Conservation (phyloP, 2,888 invertebrate genomes). For the Dryadula phaetusa region DNA sequence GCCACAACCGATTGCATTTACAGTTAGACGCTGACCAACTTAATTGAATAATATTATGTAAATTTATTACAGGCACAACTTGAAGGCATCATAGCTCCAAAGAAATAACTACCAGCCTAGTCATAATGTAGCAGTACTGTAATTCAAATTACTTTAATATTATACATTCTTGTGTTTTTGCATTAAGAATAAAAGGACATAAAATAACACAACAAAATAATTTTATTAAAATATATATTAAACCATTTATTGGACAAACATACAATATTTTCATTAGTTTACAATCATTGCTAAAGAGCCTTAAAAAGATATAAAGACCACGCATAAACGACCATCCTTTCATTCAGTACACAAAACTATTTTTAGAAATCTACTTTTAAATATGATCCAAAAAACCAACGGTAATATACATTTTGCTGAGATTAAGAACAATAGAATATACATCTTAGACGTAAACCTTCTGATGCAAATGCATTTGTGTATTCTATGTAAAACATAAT, state of each 20-base stretch:
- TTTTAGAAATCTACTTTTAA: conserved; percentile 50
- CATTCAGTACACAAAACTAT: conserved; percentile 59
- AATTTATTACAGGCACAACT: conserved; percentile 89
- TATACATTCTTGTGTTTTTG: conserved; percentile 12
- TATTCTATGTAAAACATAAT: conserved; percentile 43
- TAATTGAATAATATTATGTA: background rate
- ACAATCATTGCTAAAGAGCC: conserved; percentile 76
- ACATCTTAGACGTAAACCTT: conserved; percentile 36
- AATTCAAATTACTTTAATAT: conserved; percentile 19
- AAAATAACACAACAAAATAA: conserved; percentile 58
- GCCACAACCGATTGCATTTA: too few species aligned
- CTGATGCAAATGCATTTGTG: conserved; percentile 54
- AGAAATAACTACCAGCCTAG: conserved; percentile 85
- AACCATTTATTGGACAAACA: conserved; percentile 84
- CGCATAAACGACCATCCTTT: conserved; percentile 64
- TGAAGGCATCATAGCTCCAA: conserved; percentile 97
- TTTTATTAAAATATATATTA: conserved; percentile 85
- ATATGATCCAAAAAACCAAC: conserved; percentile 58
- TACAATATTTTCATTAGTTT: conserved; percentile 84
- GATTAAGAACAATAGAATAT: conserved; percentile 54
- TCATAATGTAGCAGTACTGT: conserved; percentile 8
- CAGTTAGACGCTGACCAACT: too few species aligned
- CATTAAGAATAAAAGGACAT: background rate
- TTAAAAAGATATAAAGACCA: conserved; percentile 81
- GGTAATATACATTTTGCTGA: conserved; percentile 64